phyloP scores from a whole-genome alignment of 2,113 vertebrate genomes.

The human (Homo sapiens) region GRCh38 chr4:130154001-130154500 shows the following conservation, averaged over 20 bases:
- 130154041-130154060: neutral
- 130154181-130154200: neutral
- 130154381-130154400: neutral
- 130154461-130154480: neutral
- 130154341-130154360: neutral
- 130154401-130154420: neutral
- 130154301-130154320: neutral
- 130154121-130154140: neutral
- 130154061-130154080: neutral
- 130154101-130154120: neutral
- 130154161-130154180: neutral
- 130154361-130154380: neutral
- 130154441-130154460: neutral
- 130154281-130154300: neutral
- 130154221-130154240: neutral
- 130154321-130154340: neutral
- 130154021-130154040: neutral
- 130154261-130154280: neutral
- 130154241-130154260: neutral
- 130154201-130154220: neutral
- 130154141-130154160: neutral
- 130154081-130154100: neutral
- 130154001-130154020: neutral
- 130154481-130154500: neutral
- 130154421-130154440: rapidly evolving